These are phyloP conservation scores for Plebejus argus DNA, from an alignment of 2,888 invertebrate species.

Conservation along the genomic window DNA sequence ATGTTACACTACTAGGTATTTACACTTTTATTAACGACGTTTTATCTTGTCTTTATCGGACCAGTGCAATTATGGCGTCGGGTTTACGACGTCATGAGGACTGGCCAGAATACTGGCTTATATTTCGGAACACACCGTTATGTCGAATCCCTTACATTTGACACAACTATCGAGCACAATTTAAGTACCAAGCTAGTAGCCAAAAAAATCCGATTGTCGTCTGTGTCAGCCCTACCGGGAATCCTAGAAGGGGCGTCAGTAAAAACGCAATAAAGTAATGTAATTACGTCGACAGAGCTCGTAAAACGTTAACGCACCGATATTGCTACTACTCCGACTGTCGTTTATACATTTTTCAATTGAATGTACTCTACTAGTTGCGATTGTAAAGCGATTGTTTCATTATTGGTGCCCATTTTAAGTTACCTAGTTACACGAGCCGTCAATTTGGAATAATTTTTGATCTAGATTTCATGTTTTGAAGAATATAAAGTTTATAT, in stretches of 20 bases:
- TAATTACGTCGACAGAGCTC: constrained; percentile 47
- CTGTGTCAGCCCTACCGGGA: constrained; percentile 38
- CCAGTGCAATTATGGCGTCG: no score
- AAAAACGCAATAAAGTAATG: constrained; percentile 48
- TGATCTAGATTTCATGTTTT: not conserved
- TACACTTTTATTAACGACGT: no score
- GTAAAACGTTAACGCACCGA: constrained; percentile 47
- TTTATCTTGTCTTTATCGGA: no score
- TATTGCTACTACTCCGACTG: constrained; percentile 46
- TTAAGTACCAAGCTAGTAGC: not conserved
- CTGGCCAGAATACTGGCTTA: no score
- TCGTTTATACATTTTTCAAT: constrained; percentile 20
- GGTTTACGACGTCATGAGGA: no score
- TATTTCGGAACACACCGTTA: no score
- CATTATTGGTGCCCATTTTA: not conserved
- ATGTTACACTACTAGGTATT: no score
- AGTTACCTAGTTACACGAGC: not conserved
- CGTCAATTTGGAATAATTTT: not conserved
- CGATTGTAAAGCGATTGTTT: not conserved
- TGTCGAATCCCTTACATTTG: no score
- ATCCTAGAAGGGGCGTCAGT: constrained; percentile 46
- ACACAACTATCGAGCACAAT: not conserved
- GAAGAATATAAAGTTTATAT: no score
- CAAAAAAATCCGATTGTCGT: not conserved
- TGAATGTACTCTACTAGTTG: not conserved